Base-by-base conservation (phyloP, 2,113 vertebrate species). In the Prunella fulvescens region DNA sequence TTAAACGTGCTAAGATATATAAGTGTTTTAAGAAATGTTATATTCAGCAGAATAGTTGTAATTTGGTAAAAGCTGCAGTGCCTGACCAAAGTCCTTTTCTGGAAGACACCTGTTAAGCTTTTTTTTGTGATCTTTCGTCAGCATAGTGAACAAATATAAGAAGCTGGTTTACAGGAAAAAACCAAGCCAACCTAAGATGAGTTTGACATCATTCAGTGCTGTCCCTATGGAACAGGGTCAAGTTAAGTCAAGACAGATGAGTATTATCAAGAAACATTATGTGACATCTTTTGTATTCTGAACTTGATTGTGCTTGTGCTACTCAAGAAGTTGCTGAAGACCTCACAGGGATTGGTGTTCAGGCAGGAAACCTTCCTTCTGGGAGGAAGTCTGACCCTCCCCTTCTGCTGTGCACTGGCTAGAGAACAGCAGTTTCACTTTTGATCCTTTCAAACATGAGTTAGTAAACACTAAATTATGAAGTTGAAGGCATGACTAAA, bases 11-110 rank as follows among this genome's bases (percentile, higher is more conserved):
- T 74, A 56, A 71, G 81, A 51, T 95, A 73, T 9, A 58, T 70
- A 90, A 81, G 88, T 29, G 35, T 51, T 79, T 96, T 95, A 86
- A 88, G 87, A 95, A 95, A 78, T 40, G 67, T 86, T 83, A 56
- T 74, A 51, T 93, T 96, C 85, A 90, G 79, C 79, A 92, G 56
- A 90, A 64, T 20, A 56, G 51, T 13, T 88, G 44, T 71, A 45
- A 88, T 90, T 91, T 70, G 42, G 74, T 86, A 78, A 58, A 95
- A 93, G 92, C 39, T 90, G 44, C 22, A 67, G 56, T 57, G 24
- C 62, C 23, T 93, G 64, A 83, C 47, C 44, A 35, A 93, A 74
- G 35, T 44, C 10, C 15, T 51, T 61, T 82, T 80, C 65, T 89
- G 64, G 39, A 80, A 93, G 67, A 71, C 74, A 77, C n/a, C 58